Conservation (phyloP, 2,113 vertebrate genomes). For the Prietella phreatophila region DNA sequence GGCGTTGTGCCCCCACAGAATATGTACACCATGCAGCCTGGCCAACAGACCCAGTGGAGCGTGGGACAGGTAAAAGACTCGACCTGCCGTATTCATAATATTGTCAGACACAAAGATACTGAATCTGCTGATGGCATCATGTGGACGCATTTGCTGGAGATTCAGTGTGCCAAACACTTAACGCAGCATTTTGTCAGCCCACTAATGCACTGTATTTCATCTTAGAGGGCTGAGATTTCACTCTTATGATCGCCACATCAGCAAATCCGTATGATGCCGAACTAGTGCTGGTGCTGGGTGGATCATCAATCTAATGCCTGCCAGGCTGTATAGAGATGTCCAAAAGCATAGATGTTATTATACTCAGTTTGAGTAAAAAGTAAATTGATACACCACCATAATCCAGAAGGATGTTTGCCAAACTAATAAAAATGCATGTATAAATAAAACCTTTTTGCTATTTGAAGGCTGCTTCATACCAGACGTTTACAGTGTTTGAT, state of each 20-base stretch:
- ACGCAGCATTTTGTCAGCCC: constrained; percentile 31
- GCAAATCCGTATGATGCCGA: constrained; percentile 3
- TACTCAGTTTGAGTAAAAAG: background rate
- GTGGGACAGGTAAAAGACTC: constrained; percentile 83
- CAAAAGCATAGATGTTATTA: background rate
- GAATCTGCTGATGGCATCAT: constrained; percentile 30
- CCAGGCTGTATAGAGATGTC: background rate
- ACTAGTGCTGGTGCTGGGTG: background rate
- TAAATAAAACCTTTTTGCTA: background rate
- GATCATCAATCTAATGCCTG: background rate
- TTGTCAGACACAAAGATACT: background rate
- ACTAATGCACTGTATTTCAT: constrained; percentile 8
- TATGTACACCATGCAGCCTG: constrained; percentile 87
- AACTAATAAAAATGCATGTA: background rate
- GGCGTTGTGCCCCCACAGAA: constrained; percentile 81
- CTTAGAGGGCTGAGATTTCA: constrained; percentile 8
- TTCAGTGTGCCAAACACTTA: constrained; percentile 13
- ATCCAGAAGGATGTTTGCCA: background rate
- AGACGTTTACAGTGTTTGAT: background rate
- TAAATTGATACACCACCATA: background rate
- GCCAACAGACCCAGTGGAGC: constrained; percentile 87
- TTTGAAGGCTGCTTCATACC: background rate
- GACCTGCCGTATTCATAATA: background rate
- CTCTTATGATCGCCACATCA: background rate
- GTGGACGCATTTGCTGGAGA: background rate